Evolutionary conservation across 2,888 invertebrate genomes (phyloP), one percentile per base, ranked within the genome.

Genomic region (Andricus quercusramuli): DNA sequence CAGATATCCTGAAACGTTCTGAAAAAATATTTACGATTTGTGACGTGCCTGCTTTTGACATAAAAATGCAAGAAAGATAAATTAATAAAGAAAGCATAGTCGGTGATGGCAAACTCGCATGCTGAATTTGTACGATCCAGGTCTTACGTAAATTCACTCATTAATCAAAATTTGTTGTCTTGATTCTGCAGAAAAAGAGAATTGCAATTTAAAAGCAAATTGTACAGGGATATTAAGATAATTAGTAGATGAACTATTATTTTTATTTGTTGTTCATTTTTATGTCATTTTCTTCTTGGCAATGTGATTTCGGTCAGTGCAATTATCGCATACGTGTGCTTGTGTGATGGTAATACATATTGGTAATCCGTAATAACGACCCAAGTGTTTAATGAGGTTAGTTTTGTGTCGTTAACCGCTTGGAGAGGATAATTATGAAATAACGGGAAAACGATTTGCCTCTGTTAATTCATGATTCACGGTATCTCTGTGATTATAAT

Each of bases 371-470:
- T n/a, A n/a, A 9, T 56, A n/a, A n/a, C 3, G 20, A 56, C n/a
- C 66, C 17, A 66, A 66, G 20, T 32, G 9, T 66, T 66, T 37
- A 66, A 66, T n/a, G 9, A 0, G 1, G 3, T 65, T 15, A 20
- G 29, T 9, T 56, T 66, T 66, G 65, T 66, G 65, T 66, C 65
- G 37, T 66, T 66, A 66, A 66, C 65, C 20, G 65, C 65, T 66
- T 25, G 15, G 20, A 66, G 15, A 66, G 25, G 37, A 66, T 37
- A 66, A 66, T 66, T 66, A 66, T 29, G 17, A 66, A 66, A 66
- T 66, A 66, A 66, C 65, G 65, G 65, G 65, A 56, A 56, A 56
- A 66, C 20, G 65, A 66, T 66, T 66, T 15, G 65, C 65, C 65
- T 66, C 65, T n/a, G 56, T 56, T 41, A 41, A 41, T 11, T 56